A percentile compares a stretch with the other conserved stretches of the same genome.
These are phyloP conservation scores for Nyctibius grandis DNA, from an alignment of 2,797 vertebrate genomes.

Conservation along the genomic window DNA sequence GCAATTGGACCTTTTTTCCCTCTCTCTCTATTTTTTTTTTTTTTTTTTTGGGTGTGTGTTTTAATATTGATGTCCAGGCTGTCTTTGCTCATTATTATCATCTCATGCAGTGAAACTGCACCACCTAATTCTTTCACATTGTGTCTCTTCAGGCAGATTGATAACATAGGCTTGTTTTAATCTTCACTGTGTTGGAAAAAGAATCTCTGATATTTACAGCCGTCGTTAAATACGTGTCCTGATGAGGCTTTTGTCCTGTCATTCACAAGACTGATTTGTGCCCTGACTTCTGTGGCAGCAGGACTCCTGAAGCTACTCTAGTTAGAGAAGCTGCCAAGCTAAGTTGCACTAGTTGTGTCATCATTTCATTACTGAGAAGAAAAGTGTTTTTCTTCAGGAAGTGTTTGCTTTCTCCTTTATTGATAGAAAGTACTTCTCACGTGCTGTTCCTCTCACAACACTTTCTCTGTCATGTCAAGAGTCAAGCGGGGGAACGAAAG, in stretches of 20 bases:
- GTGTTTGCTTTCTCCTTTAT: constrained; percentile 1
- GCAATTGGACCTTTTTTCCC: neutral
- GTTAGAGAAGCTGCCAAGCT: neutral
- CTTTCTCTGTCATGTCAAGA: neutral
- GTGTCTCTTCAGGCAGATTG: constrained; percentile 6
- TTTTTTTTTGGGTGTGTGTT: no score
- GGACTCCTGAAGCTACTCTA: neutral
- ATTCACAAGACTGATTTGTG: constrained; percentile 26
- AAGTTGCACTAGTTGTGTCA: constrained; percentile 24
- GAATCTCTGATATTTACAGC: neutral
- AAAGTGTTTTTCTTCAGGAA: constrained; percentile 23
- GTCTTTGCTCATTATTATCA: neutral
- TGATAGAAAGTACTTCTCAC: neutral
- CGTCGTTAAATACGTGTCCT: neutral
- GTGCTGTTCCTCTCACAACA: neutral
- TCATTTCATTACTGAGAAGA: neutral
- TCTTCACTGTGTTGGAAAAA: constrained; percentile 20
- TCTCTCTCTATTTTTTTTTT: neutral
- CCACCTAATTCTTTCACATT: constrained; percentile 31
- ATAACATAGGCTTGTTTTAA: constrained; percentile 22
- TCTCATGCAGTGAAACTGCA: neutral
- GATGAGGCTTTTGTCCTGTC: constrained; percentile 27
- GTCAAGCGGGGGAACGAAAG: neutral
- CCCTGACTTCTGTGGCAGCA: constrained; percentile 21
- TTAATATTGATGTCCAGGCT: neutral